Evolutionary conservation across 2,888 invertebrate species (phyloP), one percentile per base, ranked within the genome.

Genomic region (Heliconius ethilla): DNA sequence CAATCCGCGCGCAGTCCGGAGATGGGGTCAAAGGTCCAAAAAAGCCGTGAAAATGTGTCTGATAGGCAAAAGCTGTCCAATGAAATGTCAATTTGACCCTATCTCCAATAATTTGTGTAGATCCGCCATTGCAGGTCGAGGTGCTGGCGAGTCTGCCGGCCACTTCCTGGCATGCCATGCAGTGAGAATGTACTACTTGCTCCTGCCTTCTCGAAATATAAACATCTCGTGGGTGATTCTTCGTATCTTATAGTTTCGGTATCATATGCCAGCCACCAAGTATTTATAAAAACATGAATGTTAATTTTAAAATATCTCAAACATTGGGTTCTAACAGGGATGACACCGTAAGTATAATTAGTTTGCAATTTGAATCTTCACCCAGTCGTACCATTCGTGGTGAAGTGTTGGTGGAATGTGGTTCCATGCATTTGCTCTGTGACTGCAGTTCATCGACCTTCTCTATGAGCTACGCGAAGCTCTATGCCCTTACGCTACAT

Each of bases 381-480:
- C 72, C 72, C 82, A 82, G 82, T 73, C 51, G 70, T 77, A 66
- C 62, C 77, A 72, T 65, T 79, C 69, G 74, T 63, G 40, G 75
- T 79, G 76, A 67, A 65, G 81, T 79, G 78, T 78, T 74, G 76
- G 78, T 79, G 78, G 73, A 40, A 84, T 82, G 86, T 85, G 88
- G 83, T 80, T 81, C 81, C 88, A 88, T 90, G 89, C 89, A 87
- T 79, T 78, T 72, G 80, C 82, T 87, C 92, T 91, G 93, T 93
- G 93, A 92, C 93, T 92, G 92, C 85, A 89, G 89, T 90, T 89
- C 85, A 86, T 87, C 83, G 84, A 86, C 86, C 88, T 85, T 75
- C 78, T 82, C 88, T 89, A 90, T 84, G 88, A 87, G 85, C 89
- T 90, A 91, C 90, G 89, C 87, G 86, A 91, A 91, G 92, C 92